These are phyloP conservation scores for Eidolon helvum DNA, from an alignment of 2,113 vertebrate species.

Conservation along the genomic window DNA sequence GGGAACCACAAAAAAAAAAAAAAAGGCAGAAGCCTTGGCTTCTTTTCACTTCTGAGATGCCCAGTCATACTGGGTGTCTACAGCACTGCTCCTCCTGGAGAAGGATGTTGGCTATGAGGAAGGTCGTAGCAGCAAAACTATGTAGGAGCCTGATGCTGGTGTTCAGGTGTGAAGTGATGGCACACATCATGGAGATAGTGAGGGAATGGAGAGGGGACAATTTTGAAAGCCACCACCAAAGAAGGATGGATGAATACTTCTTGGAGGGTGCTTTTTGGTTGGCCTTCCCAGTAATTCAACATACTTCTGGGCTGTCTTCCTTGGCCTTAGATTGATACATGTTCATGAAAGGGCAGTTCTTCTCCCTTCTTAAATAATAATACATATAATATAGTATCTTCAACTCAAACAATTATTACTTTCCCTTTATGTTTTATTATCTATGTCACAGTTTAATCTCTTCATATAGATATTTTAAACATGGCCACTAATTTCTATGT, in stretches of 20 bases:
- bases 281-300: not conserved
- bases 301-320: not conserved
- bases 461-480: constrained; percentile 2
- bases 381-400: not conserved
- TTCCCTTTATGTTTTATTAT: not conserved
- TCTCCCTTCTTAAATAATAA: not conserved
- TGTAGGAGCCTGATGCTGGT: not conserved
- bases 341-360: not conserved
- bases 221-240: not conserved
- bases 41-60: not conserved
- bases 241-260: not conserved
- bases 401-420: not conserved
- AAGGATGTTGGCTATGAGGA: not conserved
- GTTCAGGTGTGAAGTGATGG: not conserved
- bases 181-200: not conserved
- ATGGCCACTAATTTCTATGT: not conserved
- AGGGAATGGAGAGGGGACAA: not conserved
- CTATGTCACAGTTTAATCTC: not conserved
- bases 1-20: not conserved
- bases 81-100: not conserved
- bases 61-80: not conserved
- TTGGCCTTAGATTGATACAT: not conserved
- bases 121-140: not conserved
- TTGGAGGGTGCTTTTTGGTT: not conserved
- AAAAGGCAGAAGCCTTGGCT: not conserved